phyloP scores from a whole-genome alignment of 1,140 invertebrate genomes.

The Drosophila malerkotliana region DNA sequence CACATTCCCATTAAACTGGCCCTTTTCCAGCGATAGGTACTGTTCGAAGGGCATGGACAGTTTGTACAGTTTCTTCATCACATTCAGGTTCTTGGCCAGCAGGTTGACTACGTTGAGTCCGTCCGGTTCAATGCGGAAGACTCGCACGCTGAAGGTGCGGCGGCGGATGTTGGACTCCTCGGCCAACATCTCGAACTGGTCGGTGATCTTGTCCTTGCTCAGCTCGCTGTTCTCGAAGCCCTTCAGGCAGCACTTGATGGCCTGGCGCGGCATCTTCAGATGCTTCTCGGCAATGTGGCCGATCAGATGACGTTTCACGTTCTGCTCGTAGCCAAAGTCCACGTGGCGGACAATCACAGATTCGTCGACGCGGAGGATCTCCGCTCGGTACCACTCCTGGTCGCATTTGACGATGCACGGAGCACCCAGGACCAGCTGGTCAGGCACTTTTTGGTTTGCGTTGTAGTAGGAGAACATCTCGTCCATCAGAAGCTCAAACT shows the following conservation, averaged over 20 bases:
- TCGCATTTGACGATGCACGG: slow-evolving; percentile 90
- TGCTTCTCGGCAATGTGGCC: slow-evolving; percentile 88
- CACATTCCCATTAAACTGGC: slow-evolving; percentile 65
- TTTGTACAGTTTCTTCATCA: slow-evolving; percentile 81
- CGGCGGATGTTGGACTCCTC: slow-evolving; percentile 74
- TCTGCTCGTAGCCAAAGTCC: slow-evolving; percentile 92
- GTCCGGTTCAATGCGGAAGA: slow-evolving; percentile 85
- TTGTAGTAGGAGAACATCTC: slow-evolving; percentile 80
- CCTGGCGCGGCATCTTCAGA: slow-evolving; percentile 88
- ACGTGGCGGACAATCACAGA: slow-evolving; percentile 85
- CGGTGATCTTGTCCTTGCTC: slow-evolving; percentile 71
- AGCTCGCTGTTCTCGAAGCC: slow-evolving; percentile 82
- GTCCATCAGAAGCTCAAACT: slow-evolving; percentile 84
- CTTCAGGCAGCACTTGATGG: slow-evolving; percentile 87
- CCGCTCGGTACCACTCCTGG: slow-evolving; percentile 90
- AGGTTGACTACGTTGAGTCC: slow-evolving; percentile 84
- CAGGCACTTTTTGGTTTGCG: slow-evolving; percentile 82
- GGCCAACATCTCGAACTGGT: slow-evolving; percentile 83
- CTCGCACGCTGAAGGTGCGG: slow-evolving; percentile 85
- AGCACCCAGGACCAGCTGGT: slow-evolving; percentile 85
- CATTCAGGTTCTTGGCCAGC: slow-evolving; percentile 73
- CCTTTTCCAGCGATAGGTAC: slow-evolving; percentile 77
- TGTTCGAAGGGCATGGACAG: slow-evolving; percentile 80
- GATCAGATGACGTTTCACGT: slow-evolving; percentile 85
- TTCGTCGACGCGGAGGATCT: slow-evolving; percentile 84